These are phyloP conservation scores for Hypercompe scribonia DNA, from an alignment of 2,888 invertebrate genomes.

Conservation along the genomic window DNA sequence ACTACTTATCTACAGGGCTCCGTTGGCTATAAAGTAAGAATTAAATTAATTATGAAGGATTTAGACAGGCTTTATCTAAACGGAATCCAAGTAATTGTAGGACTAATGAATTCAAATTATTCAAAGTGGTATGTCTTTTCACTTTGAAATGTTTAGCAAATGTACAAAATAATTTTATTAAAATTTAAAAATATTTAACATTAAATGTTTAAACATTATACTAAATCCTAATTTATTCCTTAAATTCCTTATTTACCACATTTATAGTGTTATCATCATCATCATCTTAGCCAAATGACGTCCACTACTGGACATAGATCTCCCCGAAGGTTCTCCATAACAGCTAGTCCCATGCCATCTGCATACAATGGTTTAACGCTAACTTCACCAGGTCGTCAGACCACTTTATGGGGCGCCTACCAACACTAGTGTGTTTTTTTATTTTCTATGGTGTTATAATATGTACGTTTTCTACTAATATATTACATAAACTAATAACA, in stretches of 20 bases:
- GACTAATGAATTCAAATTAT: constrained; percentile 34
- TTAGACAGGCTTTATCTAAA: constrained; percentile 31
- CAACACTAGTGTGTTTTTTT: too few relatives aligned
- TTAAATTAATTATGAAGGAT: constrained; percentile 42
- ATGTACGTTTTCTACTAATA: too few relatives aligned
- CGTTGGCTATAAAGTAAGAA: constrained; percentile 26
- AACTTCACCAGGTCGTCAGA: too few relatives aligned
- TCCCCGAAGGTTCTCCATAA: too few relatives aligned
- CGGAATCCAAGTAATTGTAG: constrained; percentile 33
- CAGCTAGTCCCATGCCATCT: too few relatives aligned
- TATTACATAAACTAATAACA: too few relatives aligned
- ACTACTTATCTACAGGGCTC: constrained; percentile 15
- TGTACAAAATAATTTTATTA: constrained; percentile 13
- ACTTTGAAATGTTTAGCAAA: constrained; percentile 13
- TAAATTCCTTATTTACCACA: neutral
- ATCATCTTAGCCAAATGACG: too few relatives aligned
- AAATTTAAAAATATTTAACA: constrained; percentile 1
- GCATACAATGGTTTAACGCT: too few relatives aligned
- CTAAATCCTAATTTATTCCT: neutral
- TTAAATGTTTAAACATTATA: neutral
- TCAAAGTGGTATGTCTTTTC: constrained; percentile 25
- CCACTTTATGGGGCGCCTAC: too few relatives aligned
- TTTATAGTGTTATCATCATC: too few relatives aligned
- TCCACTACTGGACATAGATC: too few relatives aligned
- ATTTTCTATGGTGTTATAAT: too few relatives aligned